Percentiles rank a stretch among this genome's conserved stretches.
phyloP scores from a whole-genome alignment of 2,797 vertebrate species.

The Notolepis coatsorum region DNA sequence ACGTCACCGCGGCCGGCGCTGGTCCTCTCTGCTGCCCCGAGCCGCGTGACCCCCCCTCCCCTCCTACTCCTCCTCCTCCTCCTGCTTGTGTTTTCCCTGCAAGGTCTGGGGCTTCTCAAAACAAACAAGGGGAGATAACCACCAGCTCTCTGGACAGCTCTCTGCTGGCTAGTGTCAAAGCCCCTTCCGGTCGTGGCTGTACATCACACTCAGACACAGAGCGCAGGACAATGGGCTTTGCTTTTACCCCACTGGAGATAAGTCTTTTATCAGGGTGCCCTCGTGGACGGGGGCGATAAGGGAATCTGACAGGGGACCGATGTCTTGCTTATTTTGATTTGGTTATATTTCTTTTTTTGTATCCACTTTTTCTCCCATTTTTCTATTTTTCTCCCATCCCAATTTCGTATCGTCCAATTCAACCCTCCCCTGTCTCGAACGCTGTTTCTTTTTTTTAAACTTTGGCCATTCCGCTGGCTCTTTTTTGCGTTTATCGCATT shows the following conservation, averaged over 20 bases:
- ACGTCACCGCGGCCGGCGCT: constrained; percentile 40
- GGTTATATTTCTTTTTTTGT: background rate
- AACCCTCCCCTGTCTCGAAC: too few species aligned
- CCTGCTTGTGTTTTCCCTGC: constrained; percentile 79
- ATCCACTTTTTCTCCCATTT: too few species aligned
- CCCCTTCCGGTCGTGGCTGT: constrained; percentile 69
- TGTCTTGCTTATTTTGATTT: constrained; percentile 21
- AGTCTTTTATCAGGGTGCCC: constrained; percentile 49
- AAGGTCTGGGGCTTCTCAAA: constrained; percentile 80
- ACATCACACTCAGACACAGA: constrained; percentile 73
- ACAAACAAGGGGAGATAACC: constrained; percentile 83
- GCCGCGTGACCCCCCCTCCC: constrained; percentile 50
- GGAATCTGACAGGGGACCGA: constrained; percentile 43
- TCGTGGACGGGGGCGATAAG: constrained; percentile 55
- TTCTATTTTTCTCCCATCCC: too few species aligned
- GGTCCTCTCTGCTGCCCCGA: constrained; percentile 48
- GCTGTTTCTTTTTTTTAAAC: too few species aligned
- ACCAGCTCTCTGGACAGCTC: constrained; percentile 76
- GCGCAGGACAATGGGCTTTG: constrained; percentile 61
- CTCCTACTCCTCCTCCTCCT: constrained; percentile 51
- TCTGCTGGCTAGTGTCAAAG: constrained; percentile 78
- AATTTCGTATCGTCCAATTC: too few species aligned
- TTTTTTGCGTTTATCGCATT: too few species aligned
- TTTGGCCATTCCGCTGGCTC: too few species aligned
- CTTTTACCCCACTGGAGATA: constrained; percentile 66